phyloP scores from a whole-genome alignment of 2,888 invertebrate genomes.

The Thera britannica region DNA sequence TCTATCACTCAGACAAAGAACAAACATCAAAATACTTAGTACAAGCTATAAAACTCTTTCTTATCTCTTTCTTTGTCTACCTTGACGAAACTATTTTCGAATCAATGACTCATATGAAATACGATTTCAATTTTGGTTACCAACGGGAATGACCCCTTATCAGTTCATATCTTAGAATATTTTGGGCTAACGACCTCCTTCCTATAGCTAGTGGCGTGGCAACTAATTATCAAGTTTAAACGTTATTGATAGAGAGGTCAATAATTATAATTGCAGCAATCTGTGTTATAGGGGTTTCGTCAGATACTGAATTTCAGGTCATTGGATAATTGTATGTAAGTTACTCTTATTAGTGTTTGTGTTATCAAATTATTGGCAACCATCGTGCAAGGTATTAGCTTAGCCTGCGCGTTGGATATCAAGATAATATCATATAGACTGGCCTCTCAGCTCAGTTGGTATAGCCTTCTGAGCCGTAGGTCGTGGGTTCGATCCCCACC shows the following conservation, averaged over 20 bases:
- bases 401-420: too few species aligned
- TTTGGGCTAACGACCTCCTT: conserved; percentile 26
- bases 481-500: too few species aligned
- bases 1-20: too few species aligned
- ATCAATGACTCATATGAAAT: neutral
- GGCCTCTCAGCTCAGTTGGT: too few species aligned
- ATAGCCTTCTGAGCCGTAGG: too few species aligned
- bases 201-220: neutral
- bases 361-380: too few species aligned
- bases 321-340: too few species aligned
- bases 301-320: conserved; percentile 2
- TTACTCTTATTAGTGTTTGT: too few species aligned
- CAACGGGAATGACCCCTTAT: conserved; percentile 20
- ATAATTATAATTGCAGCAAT: conserved; percentile 11
- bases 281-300: conserved; percentile 6
- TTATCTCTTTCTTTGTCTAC: neutral
- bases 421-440: too few species aligned
- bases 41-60: too few species aligned
- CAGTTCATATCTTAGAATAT: conserved; percentile 7
- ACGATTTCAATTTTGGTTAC: conserved; percentile 5
- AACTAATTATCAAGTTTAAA: conserved; percentile 18
- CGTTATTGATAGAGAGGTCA: conserved; percentile 28
- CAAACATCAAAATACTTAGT: too few species aligned
- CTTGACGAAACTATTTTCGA: neutral
- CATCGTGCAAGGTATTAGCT: too few species aligned